Conservation (phyloP, 2,113 vertebrate genomes). For the Oreamnos americanus region DNA sequence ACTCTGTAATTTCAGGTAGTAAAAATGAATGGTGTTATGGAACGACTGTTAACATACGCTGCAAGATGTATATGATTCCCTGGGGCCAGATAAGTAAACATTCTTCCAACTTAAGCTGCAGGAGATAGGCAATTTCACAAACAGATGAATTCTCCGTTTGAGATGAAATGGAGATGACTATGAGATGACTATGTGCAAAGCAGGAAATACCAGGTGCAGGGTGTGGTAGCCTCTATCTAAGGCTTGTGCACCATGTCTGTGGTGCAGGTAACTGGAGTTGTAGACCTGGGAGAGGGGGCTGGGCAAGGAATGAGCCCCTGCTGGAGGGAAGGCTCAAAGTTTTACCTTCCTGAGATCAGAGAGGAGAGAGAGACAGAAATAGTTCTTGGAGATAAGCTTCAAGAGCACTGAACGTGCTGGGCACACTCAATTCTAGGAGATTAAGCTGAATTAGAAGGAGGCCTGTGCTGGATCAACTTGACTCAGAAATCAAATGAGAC, state of each 20-base stretch:
- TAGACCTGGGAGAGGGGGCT: background rate
- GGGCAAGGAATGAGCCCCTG: background rate
- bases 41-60: conserved; percentile 18
- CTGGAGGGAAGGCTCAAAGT: background rate
- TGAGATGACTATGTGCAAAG: background rate
- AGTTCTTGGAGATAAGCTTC: background rate
- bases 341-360: background rate
- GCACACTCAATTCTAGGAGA: background rate
- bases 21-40: conserved; percentile 43
- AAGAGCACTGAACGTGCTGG: background rate
- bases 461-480: background rate
- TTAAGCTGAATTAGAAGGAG: background rate
- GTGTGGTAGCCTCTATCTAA: background rate
- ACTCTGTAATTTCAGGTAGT: conserved; percentile 56
- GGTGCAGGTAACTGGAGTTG: background rate
- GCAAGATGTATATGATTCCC: conserved; percentile 62
- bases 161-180: background rate
- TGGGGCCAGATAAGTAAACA: conserved; percentile 62
- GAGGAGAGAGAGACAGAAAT: background rate
- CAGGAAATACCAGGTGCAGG: rapidly evolving
- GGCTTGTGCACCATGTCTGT: rapidly evolving
- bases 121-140: conserved; percentile 59
- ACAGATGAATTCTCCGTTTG: conserved; percentile 25
- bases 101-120: conserved; percentile 54
- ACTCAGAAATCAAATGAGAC: background rate